Evolutionary conservation across 2,888 invertebrate species (phyloP), one percentile per base, ranked within the genome.

Genomic region (Elaeidobius kamerunicus): DNA sequence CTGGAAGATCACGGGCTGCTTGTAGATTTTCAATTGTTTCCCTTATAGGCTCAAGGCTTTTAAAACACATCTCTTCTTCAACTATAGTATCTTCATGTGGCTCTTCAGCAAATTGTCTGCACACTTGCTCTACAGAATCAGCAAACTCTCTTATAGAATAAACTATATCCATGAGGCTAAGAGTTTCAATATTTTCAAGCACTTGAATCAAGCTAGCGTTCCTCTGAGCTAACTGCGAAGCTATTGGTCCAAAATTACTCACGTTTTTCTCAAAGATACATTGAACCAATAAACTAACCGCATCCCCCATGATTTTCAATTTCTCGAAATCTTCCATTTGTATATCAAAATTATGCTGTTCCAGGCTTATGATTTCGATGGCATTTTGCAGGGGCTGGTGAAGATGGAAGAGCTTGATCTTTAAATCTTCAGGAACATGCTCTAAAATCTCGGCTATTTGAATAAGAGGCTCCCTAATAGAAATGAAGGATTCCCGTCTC

Each of bases 311-410:
- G 1, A 19, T 4, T 39, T 49, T 52, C 17, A 58, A 27, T 11
- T 52, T 30, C 6, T 45, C 44, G 7, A 58, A 52, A 17, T 58
- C 57, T 7, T 56, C 52, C 7, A 41, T 19, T 46, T 56, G 61
- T 32, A 71, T 69, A 52, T 70, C 69, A 30, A 62, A 59, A 54
- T 69, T 70, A 40, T 58, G 63, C 46, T 65, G 63, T 58, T 71
- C 71, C 19, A 71, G 60, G 7, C 61, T 61, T 20, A 69, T 57
- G 12, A 72, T 68, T 60, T 72, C 72, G 15, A 71, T 62, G 7
- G 69, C 65, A 49, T 69, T 69, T 19, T 63, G 61, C 12, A 72
- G 38, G 2, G 69, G 62, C 43, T 65, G 64, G 30, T 66, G 61
- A 23, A 69, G 45, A 16, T 61, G 53, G 3, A 61, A 57, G 2